Base-by-base conservation (phyloP, 2,113 vertebrate genomes). In the Microtus oregoni region DNA sequence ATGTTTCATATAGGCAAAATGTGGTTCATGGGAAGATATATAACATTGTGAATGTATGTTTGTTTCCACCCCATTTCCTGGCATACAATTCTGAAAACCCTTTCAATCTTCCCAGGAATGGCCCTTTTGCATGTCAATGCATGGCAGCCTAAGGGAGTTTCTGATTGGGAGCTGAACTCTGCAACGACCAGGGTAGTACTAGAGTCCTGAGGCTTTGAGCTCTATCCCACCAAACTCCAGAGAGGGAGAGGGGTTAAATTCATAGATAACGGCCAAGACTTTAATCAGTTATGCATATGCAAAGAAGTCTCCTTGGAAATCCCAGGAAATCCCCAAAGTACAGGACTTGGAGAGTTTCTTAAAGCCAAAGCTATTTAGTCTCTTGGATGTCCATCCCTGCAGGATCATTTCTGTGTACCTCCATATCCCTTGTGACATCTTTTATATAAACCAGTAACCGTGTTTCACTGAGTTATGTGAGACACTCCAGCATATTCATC, bases 21-120 rank as follows among this genome's bases (percentile, higher is more conserved):
- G 35, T 83, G 81, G 95, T 95, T 58, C 68, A 89, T 63, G 78
- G 94, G 92, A 89, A 94, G 35, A 79, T n/a, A 44, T 35, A 44
- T 92, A 35, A 82, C 63, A 61, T 65, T 77, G 7, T 77, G 32
- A 65, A 63, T 61, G 55, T 89, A 15, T 63, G 24, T 76, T 76
- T 63, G 58, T 61, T 65, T 77, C 75, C 52, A 63, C 55, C 6
- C 30, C 73, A 65, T 77, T 47, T 90, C 11, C 73, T 65, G 72
- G 55, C 73, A 92, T 63, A n/a, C 47, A 79, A 68, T 65, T 70
- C 63, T 13, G 67, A 70, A 79, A 47, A 67, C 41, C 8, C 65
- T 79, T 70, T 67, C 41, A 63, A 11, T 55, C 41, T 86, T 76
- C 32, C 26, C 24, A 75, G 70, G 38, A 19, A 50, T 75, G 30